Base-by-base conservation (phyloP, 1,140 invertebrate genomes). In the Oppia nitens region DNA sequence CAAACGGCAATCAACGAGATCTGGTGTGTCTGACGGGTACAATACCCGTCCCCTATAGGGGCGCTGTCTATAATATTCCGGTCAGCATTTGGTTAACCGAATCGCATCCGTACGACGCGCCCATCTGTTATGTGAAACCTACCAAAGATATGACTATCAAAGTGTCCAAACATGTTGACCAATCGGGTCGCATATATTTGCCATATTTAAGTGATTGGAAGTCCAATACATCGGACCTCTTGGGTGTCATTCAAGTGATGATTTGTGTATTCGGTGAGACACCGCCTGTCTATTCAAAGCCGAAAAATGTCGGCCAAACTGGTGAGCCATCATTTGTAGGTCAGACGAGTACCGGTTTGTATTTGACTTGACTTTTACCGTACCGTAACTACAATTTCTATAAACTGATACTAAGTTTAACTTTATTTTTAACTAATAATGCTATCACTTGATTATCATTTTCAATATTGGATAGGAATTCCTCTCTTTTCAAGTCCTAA, bases 181-280 rank as follows among this genome's bases (percentile, higher is more conserved):
- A 85, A 62, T 93, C 84, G 75, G 95, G 95, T 25, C 91, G 92
- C 74, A 83, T 99, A 59, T 97, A 95, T 73, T 75, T 98, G 61
- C 94, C 94, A 6, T 98, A 95, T 76, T 76, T 99, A 52, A 87
- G 93, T 66, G 87, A 97, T 65, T 99, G 95, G 95, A 79, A 81
- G 65, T 79, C 83, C 63, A 84, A 86, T 72, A 55, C 63, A 55
- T 63, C 61, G 60, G 88, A 93, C 72, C 73, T 97, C 62, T 68
- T 85, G 4, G 82, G 82, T 27, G 74, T 96, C 11, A 86, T 96
- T 66, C 84, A 92, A 75, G 80, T 93, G 32, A 86, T 98, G 83
- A 84, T 87, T 57, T 77, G 84, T 53, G 85, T 85, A 25, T 99
- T 99, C 77, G 87, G 92, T 32, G 92, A 98, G 60, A 78, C 85